Evolutionary conservation across 2,888 invertebrate species (phyloP), one percentile per base, ranked within the genome.

Genomic region (Dicycla oo): DNA sequence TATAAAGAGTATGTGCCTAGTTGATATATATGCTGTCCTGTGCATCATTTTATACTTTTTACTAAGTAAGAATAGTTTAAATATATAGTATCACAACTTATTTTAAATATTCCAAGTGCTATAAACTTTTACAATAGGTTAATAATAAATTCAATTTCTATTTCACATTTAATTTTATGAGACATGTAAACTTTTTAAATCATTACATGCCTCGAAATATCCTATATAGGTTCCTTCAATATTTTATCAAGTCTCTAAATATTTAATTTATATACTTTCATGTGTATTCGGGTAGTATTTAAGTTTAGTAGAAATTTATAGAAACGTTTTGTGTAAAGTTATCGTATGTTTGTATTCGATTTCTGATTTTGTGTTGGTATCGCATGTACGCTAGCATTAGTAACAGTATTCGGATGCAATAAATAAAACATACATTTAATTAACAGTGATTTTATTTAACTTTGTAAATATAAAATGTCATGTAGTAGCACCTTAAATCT

Each of bases 381-480:
- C 88, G 92, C 93, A 93, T 95, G 94, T 94, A 93, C 87, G 89
- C 92, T 94, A 94, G 94, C 88, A 86, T 91, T 94, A 94, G 94
- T 89, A 85, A 92, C 94, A 94, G 93, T 95, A 95, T 95, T 95
- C 94, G 91, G 94, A 94, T 94, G 94, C 94, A 95, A 95, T 95
- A 95, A 95, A 94, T 90, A 91, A 86, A 93, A 83, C 88, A 90
- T 91, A 91, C 91, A 90, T 89, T 89, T 87, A 88, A 85, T 82
- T 80, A 82, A 75, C 73, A 72, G 65, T 75, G 40, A 78, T 86
- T 87, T 88, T 80, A 82, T 86, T 88, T 77, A 62, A 64, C 62
- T 75, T 78, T 68, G 34, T 64, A 57, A 60, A 53, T 66, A 73
- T 49, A 45, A 70, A 34, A 74, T 57, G 78, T 79, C 53, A 82